Evolutionary conservation across 1,140 invertebrate genomes (phyloP).

Genomic region (Trachelipus rathkii): DNA sequence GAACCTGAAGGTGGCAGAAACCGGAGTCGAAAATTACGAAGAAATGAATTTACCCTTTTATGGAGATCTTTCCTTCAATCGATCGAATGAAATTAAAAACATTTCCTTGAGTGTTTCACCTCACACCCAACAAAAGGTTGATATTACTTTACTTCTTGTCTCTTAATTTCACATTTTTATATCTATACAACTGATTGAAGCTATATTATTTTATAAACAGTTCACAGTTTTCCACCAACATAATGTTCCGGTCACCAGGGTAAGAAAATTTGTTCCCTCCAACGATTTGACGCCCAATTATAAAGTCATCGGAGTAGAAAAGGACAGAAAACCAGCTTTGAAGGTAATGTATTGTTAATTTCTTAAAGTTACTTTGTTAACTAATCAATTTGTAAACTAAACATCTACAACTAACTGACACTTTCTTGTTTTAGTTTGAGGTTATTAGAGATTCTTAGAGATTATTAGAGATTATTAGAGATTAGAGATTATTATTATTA

Average conservation of each 20-base stretch:
- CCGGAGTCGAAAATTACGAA: not conserved
- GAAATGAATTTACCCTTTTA: not conserved
- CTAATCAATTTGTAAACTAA: no score
- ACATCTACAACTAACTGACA: no score
- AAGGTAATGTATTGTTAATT: not conserved
- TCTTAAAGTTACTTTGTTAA: no score
- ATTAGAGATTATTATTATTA: no score
- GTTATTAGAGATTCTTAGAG: no score
- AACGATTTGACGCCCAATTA: not conserved
- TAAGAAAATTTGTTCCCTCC: not conserved
- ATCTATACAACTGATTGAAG: no score
- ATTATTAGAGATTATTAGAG: no score
- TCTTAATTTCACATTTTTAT: no score
- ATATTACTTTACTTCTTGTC: not conserved
- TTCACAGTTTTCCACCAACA: not conserved
- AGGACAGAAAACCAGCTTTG: not conserved
- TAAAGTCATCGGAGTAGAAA: not conserved
- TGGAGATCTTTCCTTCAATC: not conserved
- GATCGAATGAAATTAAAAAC: not conserved
- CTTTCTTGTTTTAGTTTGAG: no score
- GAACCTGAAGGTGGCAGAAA: not conserved
- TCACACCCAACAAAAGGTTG: not conserved
- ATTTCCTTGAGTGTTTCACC: not conserved
- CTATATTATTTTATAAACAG: not conserved
- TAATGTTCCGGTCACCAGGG: not conserved